Evolutionary conservation across 2,888 invertebrate genomes (phyloP).

Genomic region (Ormia ochracea): DNA sequence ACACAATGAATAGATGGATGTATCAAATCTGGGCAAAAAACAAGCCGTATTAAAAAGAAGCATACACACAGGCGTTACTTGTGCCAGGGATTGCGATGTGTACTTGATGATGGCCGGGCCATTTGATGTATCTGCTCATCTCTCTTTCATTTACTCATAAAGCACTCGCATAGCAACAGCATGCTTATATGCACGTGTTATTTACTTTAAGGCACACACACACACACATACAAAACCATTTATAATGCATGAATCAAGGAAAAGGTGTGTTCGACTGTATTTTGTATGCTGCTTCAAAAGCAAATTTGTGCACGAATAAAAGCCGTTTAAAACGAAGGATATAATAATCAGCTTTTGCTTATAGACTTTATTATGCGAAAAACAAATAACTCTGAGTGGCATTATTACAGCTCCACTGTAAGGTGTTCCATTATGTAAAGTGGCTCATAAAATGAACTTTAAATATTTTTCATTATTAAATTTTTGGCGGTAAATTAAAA

Average conservation of each 20-base stretch:
- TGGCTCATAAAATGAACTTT: too few species aligned
- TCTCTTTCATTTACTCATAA: slow-evolving; percentile 28
- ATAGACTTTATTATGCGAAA: neutral
- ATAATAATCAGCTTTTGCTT: neutral
- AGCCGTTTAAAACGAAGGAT: neutral
- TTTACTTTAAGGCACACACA: neutral
- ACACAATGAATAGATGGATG: neutral
- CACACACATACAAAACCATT: neutral
- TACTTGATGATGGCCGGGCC: too few species aligned
- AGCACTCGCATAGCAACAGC: slow-evolving; percentile 25
- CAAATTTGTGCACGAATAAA: neutral
- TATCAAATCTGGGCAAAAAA: too few species aligned
- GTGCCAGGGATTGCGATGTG: too few species aligned
- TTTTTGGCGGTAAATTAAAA: too few species aligned
- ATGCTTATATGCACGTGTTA: slow-evolving; percentile 36
- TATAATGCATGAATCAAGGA: neutral
- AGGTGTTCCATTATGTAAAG: too few species aligned
- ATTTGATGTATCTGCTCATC: neutral
- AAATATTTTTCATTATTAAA: too few species aligned
- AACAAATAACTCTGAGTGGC: neutral
- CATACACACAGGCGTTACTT: too few species aligned
- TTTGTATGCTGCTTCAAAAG: neutral
- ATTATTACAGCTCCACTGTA: too few species aligned
- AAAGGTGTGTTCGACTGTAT: neutral
- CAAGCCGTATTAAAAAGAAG: too few species aligned